A percentile compares a stretch with the other conserved stretches of the same genome.
Evolutionary conservation across 1,140 invertebrate species (phyloP).

Genomic region (Scaptomyza montana): DNA sequence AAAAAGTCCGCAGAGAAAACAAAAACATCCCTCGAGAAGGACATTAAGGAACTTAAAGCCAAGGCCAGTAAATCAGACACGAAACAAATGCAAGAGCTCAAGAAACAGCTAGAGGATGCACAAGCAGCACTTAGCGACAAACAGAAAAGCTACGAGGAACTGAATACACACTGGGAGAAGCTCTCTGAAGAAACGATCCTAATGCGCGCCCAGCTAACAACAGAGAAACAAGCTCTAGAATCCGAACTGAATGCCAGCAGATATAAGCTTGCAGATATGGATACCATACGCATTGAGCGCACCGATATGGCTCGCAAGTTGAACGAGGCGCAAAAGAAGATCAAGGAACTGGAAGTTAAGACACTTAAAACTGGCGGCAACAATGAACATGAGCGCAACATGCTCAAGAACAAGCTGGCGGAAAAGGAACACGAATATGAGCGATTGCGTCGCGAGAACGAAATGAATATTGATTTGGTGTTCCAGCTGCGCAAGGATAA

Average conservation of each 20-base stretch:
- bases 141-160: slow-evolving; percentile 90
- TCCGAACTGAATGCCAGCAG: slow-evolving; percentile 69
- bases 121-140: slow-evolving; percentile 87
- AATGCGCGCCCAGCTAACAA: slow-evolving; percentile 90
- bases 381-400: slow-evolving; percentile 87
- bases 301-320: slow-evolving; percentile 86
- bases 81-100: slow-evolving; percentile 87
- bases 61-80: slow-evolving; percentile 83
- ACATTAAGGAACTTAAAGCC: slow-evolving; percentile 85
- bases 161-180: slow-evolving; percentile 91
- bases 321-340: slow-evolving; percentile 87
- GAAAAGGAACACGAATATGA: slow-evolving; percentile 91
- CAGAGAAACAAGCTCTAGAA: slow-evolving; percentile 90
- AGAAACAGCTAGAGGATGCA: slow-evolving; percentile 86
- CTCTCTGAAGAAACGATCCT: slow-evolving; percentile 93
- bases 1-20: slow-evolving; percentile 85
- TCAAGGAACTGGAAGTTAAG: slow-evolving; percentile 83
- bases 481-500: slow-evolving; percentile 89
- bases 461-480: slow-evolving; percentile 89
- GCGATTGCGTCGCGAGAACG: slow-evolving; percentile 89
- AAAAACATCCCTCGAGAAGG: slow-evolving; percentile 84
- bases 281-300: slow-evolving; percentile 70
- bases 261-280: slow-evolving; percentile 70
- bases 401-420: slow-evolving; percentile 88
- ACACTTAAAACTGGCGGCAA: slow-evolving; percentile 83